Percentiles rank a stretch among this genome's conserved stretches.
Evolutionary conservation across 1,140 invertebrate species (phyloP).

Genomic region (Apocrypta bakeri): DNA sequence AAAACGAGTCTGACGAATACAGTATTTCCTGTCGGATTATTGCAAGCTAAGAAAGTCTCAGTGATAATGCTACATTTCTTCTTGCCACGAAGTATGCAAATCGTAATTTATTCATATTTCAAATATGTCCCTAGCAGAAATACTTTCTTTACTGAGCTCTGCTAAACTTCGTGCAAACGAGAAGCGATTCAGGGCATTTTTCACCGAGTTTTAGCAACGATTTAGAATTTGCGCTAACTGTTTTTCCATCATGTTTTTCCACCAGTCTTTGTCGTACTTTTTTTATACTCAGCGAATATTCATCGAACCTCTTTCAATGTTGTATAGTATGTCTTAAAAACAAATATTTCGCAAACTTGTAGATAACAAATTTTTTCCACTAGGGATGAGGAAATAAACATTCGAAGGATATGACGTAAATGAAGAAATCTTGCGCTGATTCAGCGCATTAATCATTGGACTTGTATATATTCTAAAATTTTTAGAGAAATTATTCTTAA

Average conservation of each 20-base stretch:
- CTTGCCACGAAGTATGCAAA: background rate
- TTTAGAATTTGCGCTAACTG: conserved; percentile 2
- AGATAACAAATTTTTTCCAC: conserved; percentile 2
- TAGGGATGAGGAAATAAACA: background rate
- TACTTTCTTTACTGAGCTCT: background rate
- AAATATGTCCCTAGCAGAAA: background rate
- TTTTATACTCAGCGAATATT: conserved; percentile 2
- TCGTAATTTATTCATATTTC: background rate
- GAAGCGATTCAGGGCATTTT: background rate
- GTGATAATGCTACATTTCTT: background rate
- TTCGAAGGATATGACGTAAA: background rate
- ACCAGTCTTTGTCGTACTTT: background rate
- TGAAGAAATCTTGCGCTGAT: background rate
- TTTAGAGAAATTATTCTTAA: conserved; percentile 3
- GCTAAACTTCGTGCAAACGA: background rate
- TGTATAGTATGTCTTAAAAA: background rate
- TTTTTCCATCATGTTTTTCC: background rate
- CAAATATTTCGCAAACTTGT: background rate
- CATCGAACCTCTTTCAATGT: background rate
- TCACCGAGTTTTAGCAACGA: background rate
- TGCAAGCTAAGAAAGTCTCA: background rate
- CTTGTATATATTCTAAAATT: background rate
- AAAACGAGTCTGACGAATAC: conserved; percentile 68
- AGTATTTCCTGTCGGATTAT: background rate
- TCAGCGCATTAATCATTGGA: background rate